Evolutionary conservation across 2,113 vertebrate species (phyloP), one percentile per base, ranked within the genome.

Genomic region (Meles meles): DNA sequence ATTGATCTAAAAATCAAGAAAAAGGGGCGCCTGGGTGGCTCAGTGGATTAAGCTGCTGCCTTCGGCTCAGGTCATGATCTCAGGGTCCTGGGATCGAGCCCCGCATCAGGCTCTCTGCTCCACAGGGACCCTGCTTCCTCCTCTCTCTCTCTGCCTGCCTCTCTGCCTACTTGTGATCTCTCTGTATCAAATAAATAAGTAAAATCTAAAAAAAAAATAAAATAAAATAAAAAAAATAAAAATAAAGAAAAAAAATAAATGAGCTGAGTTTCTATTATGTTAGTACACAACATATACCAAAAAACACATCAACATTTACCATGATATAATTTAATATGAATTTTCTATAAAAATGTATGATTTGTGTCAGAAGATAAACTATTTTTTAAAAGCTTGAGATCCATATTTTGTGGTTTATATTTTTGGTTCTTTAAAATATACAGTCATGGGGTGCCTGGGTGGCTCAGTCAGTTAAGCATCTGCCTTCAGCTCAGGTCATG

Each of bases 221-320:
- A n/a, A n/a, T n/a, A n/a, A n/a, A n/a, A n/a, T n/a, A n/a, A n/a
- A n/a, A n/a, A n/a, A n/a, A n/a, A n/a, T 63, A 97, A 98, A 99
- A 93, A 97, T 87, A 59, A 94, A 94, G n/a, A 94, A 92, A 96
- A 87, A 97, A 96, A 94, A 52, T 95, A 98, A 98, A 96, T 88
- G 98, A 98, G 96, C 69, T 31, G 94, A 97, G 82, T 97, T 95
- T 98, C 94, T 92, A 96, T 96, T 87, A 97, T 98, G 97, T 89
- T 98, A 83, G 76, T 98, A 98, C 97, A 98, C 80, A 98, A 98
- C 98, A 97, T 91, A 98, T 98, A 96, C 65, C 34, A 96, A 98
- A 98, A 98, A 98, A 92, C 97, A 98, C 98, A 98, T 98, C 97
- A 96, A 96, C 94, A 94, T 98, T 99, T 99, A 98, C 97, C 95